Evolutionary conservation across 2,888 invertebrate genomes (phyloP), one percentile per base, ranked within the genome.

Genomic region (Herminia tarsipennalis): DNA sequence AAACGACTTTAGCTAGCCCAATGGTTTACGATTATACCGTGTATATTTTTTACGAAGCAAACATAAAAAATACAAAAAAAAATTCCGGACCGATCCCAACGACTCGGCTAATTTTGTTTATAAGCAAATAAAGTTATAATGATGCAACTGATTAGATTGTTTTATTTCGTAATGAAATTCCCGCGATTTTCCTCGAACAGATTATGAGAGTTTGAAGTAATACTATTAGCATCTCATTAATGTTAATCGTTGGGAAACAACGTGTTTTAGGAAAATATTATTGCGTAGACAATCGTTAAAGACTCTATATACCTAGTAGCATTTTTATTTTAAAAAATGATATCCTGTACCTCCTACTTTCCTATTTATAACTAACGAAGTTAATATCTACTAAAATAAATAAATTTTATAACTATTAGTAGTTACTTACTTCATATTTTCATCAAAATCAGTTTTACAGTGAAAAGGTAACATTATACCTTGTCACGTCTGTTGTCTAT

Each of bases 81-180:
- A 22, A 62, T 56, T 28, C 53, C 42, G 66, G 69, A 73, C 60
- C 29, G 86, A 87, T 69, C 78, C 78, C 83, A 64, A 86, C 78
- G 84, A 87, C 87, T 56, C 56, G 52, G 73, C 84, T 81, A 66
- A 67, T 54, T 62, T 67, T 53, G 52, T 61, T 61, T 63, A 49
- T 53, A 57, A 65, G 56, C 59, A 69, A 81, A 78, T 78, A 77
- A 77, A 78, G 49, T 58, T 71, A 62, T 71, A 69, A 70, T 55
- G 59, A 65, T 57, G 56, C 45, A 65, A 62, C 41, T 57, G 49
- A 51, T 28, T 29, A 39, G 9, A 45, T 60, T 25, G 44, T 71
- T 67, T 72, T 53, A 55, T 63, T 66, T 58, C 35, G 9, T 46
- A 34, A 34, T 14, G 12, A 42, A 48, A 43, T 29, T 33, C 51